phyloP scores from a whole-genome alignment of 2,113 vertebrate species.

The Solea senegalensis region DNA sequence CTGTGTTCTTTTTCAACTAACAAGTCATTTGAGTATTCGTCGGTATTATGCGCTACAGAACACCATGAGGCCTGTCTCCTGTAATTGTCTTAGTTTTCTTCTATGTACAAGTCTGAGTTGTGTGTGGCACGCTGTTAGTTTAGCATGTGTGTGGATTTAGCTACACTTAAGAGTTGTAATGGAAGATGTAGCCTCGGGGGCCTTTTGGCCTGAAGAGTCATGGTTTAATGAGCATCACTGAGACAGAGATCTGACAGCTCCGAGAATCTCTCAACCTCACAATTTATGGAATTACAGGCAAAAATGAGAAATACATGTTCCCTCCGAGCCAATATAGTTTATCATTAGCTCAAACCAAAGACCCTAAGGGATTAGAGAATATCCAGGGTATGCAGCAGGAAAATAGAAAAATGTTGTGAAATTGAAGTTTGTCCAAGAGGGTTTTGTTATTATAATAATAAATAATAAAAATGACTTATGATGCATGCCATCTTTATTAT shows the following conservation, averaged over 20 bases:
- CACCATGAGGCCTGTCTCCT: constrained; percentile 47
- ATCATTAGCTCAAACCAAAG: constrained; percentile 29
- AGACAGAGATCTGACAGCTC: constrained; percentile 74
- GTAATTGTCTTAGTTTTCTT: constrained; percentile 61
- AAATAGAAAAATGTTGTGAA: constrained; percentile 20
- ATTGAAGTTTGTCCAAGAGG: background rate
- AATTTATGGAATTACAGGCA: constrained; percentile 72
- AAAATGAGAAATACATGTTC: constrained; percentile 69
- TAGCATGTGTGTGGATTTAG: constrained; percentile 65
- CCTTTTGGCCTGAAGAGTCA: constrained; percentile 76
- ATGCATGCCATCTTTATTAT: background rate
- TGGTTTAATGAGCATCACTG: constrained; percentile 80
- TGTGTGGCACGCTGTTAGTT: constrained; percentile 55
- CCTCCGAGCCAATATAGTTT: constrained; percentile 45
- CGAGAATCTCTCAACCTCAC: constrained; percentile 70
- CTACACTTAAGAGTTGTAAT: constrained; percentile 68
- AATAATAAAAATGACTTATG: background rate
- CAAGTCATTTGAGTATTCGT: constrained; percentile 71
- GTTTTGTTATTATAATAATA: background rate
- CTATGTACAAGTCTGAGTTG: constrained; percentile 54
- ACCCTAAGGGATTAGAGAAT: constrained; percentile 9
- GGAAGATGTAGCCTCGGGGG: constrained; percentile 71
- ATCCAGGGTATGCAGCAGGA: constrained; percentile 24
- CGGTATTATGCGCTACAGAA: constrained; percentile 62
- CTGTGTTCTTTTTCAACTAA: constrained; percentile 61